Evolutionary conservation across 1,140 invertebrate genomes (phyloP).

Genomic region (Sinella curviseta): DNA sequence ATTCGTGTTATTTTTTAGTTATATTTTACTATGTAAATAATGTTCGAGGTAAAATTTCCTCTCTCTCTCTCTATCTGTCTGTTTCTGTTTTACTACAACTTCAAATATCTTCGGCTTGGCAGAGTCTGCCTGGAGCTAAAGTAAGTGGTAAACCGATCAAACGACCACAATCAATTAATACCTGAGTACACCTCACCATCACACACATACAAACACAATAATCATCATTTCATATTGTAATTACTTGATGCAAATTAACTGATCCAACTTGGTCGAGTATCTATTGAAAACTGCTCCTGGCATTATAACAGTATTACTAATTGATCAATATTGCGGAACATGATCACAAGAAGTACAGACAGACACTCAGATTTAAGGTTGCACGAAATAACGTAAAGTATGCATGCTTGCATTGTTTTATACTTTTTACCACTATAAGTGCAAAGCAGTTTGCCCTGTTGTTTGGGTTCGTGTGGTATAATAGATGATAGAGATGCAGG

Average conservation of each 20-base stretch:
- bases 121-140: background rate
- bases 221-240: constrained; percentile 2
- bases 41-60: background rate
- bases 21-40: no score
- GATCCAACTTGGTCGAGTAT: background rate
- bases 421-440: background rate
- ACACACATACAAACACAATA: background rate
- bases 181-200: background rate
- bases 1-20: background rate
- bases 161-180: constrained; percentile 15
- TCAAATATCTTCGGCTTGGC: no score
- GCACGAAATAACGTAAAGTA: background rate
- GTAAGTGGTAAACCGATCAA: no score
- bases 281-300: constrained; percentile 3
- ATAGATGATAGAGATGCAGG: background rate
- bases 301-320: constrained; percentile 13
- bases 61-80: no score
- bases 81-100: no score
- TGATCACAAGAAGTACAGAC: background rate
- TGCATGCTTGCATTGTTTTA: no score
- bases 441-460: background rate
- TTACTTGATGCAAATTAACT: constrained; percentile 17
- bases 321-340: constrained; percentile 19
- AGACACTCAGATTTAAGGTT: background rate
- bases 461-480: background rate